phyloP scores from a whole-genome alignment of 2,888 invertebrate genomes.

The Cyclophora albipunctata region DNA sequence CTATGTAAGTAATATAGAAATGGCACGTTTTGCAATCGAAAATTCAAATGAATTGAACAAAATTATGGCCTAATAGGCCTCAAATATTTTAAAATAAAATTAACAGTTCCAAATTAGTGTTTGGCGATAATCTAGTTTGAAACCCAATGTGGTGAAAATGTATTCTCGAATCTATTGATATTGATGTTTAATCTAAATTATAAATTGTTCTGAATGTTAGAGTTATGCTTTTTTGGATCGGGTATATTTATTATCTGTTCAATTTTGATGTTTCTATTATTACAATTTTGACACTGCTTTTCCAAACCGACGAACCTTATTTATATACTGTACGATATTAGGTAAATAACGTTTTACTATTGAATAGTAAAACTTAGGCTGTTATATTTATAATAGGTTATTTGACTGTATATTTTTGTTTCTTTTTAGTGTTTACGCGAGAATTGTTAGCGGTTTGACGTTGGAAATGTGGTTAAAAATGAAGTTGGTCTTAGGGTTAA shows the following conservation, averaged over 20 bases:
- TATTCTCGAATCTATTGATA: conserved; percentile 42
- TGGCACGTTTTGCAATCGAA: background rate
- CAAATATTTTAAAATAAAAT: conserved; percentile 14
- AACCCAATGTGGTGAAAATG: conserved; percentile 3
- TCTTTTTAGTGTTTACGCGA: conserved; percentile 33
- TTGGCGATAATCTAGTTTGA: conserved; percentile 5
- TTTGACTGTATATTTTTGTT: conserved; percentile 68
- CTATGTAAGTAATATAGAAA: background rate
- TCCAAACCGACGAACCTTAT: conserved; percentile 48
- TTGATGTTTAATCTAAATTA: conserved; percentile 27
- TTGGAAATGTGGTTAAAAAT: conserved; percentile 14
- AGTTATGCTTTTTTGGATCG: conserved; percentile 16
- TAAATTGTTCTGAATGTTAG: conserved; percentile 26
- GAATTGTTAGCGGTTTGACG: conserved; percentile 12
- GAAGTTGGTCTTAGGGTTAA: conserved; percentile 6
- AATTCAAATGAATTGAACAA: conserved; percentile 5
- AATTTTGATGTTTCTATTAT: conserved; percentile 28
- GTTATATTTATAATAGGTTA: conserved; percentile 66
- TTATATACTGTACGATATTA: conserved; percentile 52
- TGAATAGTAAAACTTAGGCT: conserved; percentile 69
- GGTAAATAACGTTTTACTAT: conserved; percentile 62
- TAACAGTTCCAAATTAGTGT: conserved; percentile 11
- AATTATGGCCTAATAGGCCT: conserved; percentile 14
- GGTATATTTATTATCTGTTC: conserved; percentile 14
- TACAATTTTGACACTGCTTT: conserved; percentile 61